Percentiles rank a stretch among this genome's conserved stretches.
phyloP scores from a whole-genome alignment of 2,797 vertebrate genomes.

The Heliangelus exortis region DNA sequence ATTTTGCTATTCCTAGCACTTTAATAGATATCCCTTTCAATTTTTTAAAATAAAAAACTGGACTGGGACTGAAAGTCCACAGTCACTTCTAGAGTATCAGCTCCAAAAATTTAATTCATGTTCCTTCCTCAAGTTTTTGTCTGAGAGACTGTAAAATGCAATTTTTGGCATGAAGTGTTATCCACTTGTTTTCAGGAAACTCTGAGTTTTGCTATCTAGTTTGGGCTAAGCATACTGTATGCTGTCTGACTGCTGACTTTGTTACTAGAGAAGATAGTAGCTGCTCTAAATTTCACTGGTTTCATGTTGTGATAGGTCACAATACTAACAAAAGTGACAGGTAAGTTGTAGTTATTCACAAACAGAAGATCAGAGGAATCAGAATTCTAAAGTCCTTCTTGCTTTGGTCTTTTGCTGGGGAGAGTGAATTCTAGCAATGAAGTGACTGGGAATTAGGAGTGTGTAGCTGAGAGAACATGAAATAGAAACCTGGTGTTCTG shows the following conservation, averaged over 20 bases:
- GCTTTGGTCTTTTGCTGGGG: background rate
- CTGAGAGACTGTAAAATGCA: background rate
- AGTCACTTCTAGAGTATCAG: background rate
- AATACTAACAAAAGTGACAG: background rate
- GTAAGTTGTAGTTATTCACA: background rate
- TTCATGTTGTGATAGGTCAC: background rate
- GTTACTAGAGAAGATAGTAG: background rate
- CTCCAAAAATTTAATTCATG: background rate
- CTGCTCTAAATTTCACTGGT: background rate
- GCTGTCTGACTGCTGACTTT: background rate
- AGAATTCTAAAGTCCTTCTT: background rate
- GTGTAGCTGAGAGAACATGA: background rate
- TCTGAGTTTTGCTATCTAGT: background rate
- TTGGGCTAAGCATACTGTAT: background rate
- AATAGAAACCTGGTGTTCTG: background rate
- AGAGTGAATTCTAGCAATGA: background rate
- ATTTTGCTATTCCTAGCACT: background rate
- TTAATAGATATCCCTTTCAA: background rate
- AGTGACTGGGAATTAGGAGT: background rate
- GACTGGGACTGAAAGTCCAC: background rate
- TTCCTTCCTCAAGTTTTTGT: background rate
- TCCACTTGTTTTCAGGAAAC: background rate
- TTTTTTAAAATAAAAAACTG: background rate
- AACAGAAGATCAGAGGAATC: background rate
- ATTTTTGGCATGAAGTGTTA: background rate